Conservation (phyloP, 2,888 invertebrate genomes). For the Stegophylla sp. region DNA sequence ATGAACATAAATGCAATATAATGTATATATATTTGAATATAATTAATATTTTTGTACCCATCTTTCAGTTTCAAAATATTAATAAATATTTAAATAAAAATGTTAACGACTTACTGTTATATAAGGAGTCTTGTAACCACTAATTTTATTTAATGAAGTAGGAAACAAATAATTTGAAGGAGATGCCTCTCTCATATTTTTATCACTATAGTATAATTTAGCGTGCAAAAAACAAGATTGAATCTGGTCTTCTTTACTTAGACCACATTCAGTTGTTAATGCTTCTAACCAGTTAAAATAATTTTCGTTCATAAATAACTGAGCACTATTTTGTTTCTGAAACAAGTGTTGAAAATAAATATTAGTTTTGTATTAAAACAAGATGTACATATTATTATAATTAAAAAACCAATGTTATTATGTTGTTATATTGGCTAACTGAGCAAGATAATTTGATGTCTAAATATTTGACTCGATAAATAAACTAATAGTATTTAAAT, state of each 20-base stretch:
- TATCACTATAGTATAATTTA: constrained; percentile 32
- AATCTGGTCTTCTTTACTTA: constrained; percentile 22
- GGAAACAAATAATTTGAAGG: constrained; percentile 77
- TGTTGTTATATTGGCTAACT: no score
- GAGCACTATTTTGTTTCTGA: constrained; percentile 55
- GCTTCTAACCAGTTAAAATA: constrained; percentile 36
- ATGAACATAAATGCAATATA: not conserved
- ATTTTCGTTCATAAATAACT: constrained; percentile 43
- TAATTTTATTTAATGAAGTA: constrained; percentile 67
- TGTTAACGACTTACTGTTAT: constrained; percentile 60
- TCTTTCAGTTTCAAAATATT: no score
- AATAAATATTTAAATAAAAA: not conserved
- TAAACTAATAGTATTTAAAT: no score
- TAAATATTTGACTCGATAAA: no score
- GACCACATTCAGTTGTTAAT: constrained; percentile 41
- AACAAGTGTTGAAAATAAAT: constrained; percentile 9
- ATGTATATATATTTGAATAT: no score
- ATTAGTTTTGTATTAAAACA: not conserved
- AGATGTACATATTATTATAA: not conserved
- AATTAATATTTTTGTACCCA: no score
- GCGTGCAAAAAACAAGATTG: constrained; percentile 60
- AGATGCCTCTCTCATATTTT: constrained; percentile 58
- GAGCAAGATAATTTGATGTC: no score
- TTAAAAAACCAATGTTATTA: no score
- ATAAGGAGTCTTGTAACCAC: constrained; percentile 60